Evolutionary conservation across 2,797 vertebrate species (phyloP).

Genomic region (Borostomias antarcticus): DNA sequence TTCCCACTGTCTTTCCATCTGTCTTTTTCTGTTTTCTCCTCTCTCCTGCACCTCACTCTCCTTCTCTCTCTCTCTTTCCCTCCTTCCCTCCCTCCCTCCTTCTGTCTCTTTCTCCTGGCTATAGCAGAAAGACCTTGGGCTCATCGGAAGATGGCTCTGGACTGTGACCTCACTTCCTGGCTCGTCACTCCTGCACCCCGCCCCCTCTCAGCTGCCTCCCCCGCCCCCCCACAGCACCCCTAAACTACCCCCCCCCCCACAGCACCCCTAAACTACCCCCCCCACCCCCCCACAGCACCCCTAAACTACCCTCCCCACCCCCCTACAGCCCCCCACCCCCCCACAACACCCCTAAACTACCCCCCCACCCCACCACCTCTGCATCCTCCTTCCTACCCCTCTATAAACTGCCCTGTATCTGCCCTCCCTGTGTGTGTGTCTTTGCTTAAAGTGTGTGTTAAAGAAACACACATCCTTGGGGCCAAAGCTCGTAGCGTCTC

Average conservation of each 20-base stretch:
- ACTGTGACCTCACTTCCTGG: constrained; percentile 63
- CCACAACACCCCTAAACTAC: too few species aligned
- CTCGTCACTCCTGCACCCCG: constrained; percentile 46
- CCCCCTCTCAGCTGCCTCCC: constrained; percentile 51
- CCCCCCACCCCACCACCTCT: neutral
- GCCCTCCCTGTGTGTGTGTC: too few species aligned
- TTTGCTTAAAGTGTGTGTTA: too few species aligned
- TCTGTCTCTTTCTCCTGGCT: constrained; percentile 44
- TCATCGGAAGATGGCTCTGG: constrained; percentile 75
- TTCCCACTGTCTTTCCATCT: neutral
- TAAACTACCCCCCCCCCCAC: neutral
- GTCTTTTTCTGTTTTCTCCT: neutral
- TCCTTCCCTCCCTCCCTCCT: constrained; percentile 16
- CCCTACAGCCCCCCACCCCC: neutral
- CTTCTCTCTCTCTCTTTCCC: neutral
- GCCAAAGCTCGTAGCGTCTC: too few species aligned
- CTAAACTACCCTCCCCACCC: too few species aligned
- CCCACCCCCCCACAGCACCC: too few species aligned
- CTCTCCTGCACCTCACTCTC: neutral
- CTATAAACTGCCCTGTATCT: too few species aligned
- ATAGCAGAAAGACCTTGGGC: constrained; percentile 71
- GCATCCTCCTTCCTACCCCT: too few species aligned
- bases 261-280: too few species aligned
- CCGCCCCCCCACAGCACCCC: constrained; percentile 11
- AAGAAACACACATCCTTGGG: too few species aligned